Evolutionary conservation across 2,113 vertebrate genomes (phyloP).

Genomic region (Pelecanus crispus): DNA sequence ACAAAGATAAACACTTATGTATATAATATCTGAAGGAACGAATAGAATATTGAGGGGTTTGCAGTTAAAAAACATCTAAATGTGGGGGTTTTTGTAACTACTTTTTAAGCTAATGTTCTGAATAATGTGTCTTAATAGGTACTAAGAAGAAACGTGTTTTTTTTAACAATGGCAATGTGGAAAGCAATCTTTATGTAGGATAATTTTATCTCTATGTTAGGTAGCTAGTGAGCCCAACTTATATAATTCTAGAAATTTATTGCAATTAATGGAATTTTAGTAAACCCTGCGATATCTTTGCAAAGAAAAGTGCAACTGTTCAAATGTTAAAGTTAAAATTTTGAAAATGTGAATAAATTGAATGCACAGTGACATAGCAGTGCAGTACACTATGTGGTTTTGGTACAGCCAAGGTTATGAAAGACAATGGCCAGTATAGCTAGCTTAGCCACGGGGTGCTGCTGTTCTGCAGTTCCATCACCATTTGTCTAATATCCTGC

Average conservation of each 20-base stretch:
- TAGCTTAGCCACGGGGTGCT: rapidly evolving
- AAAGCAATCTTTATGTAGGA: background rate
- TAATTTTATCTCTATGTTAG: background rate
- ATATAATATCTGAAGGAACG: background rate
- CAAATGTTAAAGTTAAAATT: background rate
- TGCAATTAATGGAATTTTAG: background rate
- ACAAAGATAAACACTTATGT: background rate
- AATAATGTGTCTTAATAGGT: slow-evolving; percentile 50
- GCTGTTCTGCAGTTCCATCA: background rate
- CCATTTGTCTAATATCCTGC: background rate
- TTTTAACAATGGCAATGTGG: background rate
- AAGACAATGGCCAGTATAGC: background rate
- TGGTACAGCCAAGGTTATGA: background rate
- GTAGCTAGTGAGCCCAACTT: slow-evolving; percentile 11
- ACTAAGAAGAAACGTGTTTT: background rate
- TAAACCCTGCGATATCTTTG: background rate
- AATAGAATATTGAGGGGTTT: background rate
- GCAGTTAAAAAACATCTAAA: background rate
- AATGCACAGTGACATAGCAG: rapidly evolving
- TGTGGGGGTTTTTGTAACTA: background rate
- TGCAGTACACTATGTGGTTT: background rate
- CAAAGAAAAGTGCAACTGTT: background rate
- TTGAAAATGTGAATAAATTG: background rate
- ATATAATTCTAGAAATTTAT: background rate
- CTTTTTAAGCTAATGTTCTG: slow-evolving; percentile 34